These are phyloP conservation scores for Lepisosteus osseus DNA, from an alignment of 2,113 vertebrate genomes.

Conservation along the genomic window DNA sequence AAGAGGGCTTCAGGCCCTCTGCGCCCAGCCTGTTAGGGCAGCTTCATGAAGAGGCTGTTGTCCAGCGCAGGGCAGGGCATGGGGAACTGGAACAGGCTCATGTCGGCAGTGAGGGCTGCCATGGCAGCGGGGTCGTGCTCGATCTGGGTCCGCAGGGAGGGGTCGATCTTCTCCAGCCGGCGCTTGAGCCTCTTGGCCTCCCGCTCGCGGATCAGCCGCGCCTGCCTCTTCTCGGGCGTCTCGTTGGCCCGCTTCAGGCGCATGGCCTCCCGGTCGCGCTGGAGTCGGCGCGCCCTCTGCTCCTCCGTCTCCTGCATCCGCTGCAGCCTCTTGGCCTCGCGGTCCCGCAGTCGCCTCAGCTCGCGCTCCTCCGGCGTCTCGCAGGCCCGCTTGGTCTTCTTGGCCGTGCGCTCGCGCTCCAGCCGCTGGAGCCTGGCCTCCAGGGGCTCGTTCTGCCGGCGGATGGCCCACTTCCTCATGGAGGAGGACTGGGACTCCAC, in stretches of 20 bases:
- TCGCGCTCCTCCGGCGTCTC: slow-evolving; percentile 88
- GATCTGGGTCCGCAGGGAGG: slow-evolving; percentile 90
- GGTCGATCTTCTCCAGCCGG: slow-evolving; percentile 94
- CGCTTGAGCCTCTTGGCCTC: slow-evolving; percentile 94
- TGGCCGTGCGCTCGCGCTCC: slow-evolving; percentile 90
- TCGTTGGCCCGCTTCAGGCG: slow-evolving; percentile 89
- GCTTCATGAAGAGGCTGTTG: slow-evolving; percentile 79
- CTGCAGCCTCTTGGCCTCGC: slow-evolving; percentile 92
- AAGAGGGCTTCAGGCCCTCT: too few relatives aligned
- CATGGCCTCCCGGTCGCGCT: slow-evolving; percentile 94
- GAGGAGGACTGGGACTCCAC: slow-evolving; percentile 76
- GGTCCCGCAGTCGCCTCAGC: slow-evolving; percentile 83
- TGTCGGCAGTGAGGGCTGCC: slow-evolving; percentile 91
- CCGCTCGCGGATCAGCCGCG: slow-evolving; percentile 85
- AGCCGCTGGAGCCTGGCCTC: slow-evolving; percentile 83
- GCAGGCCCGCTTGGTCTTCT: slow-evolving; percentile 89
- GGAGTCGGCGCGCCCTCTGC: slow-evolving; percentile 84
- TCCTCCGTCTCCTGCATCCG: slow-evolving; percentile 92
- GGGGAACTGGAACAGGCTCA: slow-evolving; percentile 89
- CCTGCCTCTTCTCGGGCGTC: slow-evolving; percentile 92
- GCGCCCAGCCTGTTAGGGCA: slow-evolving; percentile 44
- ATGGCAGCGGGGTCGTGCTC: slow-evolving; percentile 93
- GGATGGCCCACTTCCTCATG: slow-evolving; percentile 82
- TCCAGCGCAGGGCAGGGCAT: slow-evolving; percentile 84
- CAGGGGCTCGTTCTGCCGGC: slow-evolving; percentile 87